Evolutionary conservation across 2,888 invertebrate genomes (phyloP).

Genomic region (Philonicus albiceps): DNA sequence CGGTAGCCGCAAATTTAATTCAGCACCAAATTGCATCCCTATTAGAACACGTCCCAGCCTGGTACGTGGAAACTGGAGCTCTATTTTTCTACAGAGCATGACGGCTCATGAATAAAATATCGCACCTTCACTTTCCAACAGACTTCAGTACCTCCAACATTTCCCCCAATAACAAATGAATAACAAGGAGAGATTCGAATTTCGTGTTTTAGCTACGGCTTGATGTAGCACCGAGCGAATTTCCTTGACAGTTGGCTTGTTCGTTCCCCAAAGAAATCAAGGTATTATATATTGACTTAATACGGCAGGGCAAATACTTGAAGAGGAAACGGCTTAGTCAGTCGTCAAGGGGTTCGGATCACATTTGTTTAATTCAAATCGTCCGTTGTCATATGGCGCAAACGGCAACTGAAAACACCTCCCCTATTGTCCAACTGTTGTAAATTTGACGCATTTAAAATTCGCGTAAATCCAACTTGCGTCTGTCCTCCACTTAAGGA

Average conservation of each 20-base stretch:
- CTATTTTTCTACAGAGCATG: neutral
- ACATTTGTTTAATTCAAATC: neutral
- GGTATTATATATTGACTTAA: neutral
- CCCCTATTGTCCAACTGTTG: neutral
- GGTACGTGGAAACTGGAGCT: neutral
- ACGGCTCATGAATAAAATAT: neutral
- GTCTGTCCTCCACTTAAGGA: neutral
- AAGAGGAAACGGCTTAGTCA: neutral
- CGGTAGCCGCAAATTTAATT: neutral
- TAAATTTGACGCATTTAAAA: neutral
- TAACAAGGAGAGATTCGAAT: neutral
- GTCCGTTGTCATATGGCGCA: neutral
- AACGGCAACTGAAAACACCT: neutral
- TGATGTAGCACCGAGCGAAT: neutral
- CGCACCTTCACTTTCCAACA: neutral
- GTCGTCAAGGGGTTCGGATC: neutral
- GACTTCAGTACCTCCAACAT: neutral
- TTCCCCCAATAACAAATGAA: neutral
- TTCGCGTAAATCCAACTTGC: neutral
- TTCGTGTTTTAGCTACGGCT: neutral
- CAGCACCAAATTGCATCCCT: neutral
- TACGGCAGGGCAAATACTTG: neutral
- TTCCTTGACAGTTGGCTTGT: neutral
- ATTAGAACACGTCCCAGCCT: neutral
- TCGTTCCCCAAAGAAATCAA: neutral